Base-by-base conservation (phyloP, 2,888 invertebrate species). In the Cetonia aurata region DNA sequence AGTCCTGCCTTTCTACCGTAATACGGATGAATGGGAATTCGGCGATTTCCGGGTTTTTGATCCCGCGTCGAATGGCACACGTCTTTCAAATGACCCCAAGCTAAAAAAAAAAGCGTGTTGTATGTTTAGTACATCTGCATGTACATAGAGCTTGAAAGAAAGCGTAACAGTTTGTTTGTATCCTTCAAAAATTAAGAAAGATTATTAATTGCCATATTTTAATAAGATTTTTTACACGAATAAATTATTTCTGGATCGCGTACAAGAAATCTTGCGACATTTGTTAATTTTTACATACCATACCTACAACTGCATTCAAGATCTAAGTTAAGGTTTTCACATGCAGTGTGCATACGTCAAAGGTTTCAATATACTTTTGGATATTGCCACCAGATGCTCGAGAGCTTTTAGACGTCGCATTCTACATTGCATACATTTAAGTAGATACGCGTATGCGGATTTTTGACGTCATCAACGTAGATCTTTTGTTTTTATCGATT, bases 31-130 rank as follows among this genome's bases (percentile, higher is more conserved):
- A 62, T 62, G 48, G 48, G 33, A 62, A 62, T 62, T 62, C 48
- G 48, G 62, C 62, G 48, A 62, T 50, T 62, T 62, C 62, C 62
- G 62, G 62, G 62, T 62, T 62, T 62, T 62, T 62, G 48, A 62
- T 62, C 62, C 48, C 13, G 19, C 15, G 19, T 25, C 25, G 19
- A 17, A 17, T 25, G 62, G 19, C 48, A 62, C 62, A 48, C 62
- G 48, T 31, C 62, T 48, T 48, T 48, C 50, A 19, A 62, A 62
- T 48, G 33, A 9, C 48, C 48, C 15, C 6, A 48, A 48, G 60
- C 1, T n/a, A 19, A 37, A 56, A 44, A n/a, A 57, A 44, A 59
- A 44, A 19, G 25, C 25, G 19, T 10, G 15, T n/a, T 42, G 10
- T 59, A 17, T 10, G 19, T n/a, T 13, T 41, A 44, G 44, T 15